These are phyloP conservation scores for Micronisus gabar DNA, from an alignment of 2,113 vertebrate genomes.

Conservation along the genomic window DNA sequence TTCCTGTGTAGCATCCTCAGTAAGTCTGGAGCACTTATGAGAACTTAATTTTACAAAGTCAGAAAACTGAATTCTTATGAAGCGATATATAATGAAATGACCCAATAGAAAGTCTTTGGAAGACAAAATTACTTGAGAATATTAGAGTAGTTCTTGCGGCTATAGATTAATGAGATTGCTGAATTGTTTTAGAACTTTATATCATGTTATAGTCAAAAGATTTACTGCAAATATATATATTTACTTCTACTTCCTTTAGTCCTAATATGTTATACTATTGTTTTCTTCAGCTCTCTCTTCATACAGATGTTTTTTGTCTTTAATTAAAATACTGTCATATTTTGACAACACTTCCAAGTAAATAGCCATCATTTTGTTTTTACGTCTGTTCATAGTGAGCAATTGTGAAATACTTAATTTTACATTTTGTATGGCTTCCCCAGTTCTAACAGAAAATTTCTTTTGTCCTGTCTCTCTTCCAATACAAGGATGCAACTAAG, in stretches of 20 bases:
- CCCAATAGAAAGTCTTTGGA: neutral
- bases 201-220: neutral
- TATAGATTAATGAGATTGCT: neutral
- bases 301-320: neutral
- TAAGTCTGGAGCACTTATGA: neutral
- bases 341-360: conserved; percentile 27
- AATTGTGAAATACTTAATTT: conserved; percentile 6
- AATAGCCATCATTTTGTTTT: neutral
- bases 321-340: neutral
- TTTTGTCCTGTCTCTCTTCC: neutral
- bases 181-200: neutral
- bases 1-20: neutral
- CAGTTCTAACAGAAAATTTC: neutral
- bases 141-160: neutral
- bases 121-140: neutral
- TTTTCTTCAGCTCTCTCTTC: neutral
- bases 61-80: neutral
- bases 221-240: neutral
- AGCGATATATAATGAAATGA: neutral
- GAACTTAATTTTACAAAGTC: neutral
- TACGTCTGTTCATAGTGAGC: neutral
- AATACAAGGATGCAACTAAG: neutral
- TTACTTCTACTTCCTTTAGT: neutral
- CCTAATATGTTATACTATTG: neutral
- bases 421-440: neutral